These are phyloP conservation scores for Riparia riparia DNA, from an alignment of 2,113 vertebrate species.

Conservation along the genomic window DNA sequence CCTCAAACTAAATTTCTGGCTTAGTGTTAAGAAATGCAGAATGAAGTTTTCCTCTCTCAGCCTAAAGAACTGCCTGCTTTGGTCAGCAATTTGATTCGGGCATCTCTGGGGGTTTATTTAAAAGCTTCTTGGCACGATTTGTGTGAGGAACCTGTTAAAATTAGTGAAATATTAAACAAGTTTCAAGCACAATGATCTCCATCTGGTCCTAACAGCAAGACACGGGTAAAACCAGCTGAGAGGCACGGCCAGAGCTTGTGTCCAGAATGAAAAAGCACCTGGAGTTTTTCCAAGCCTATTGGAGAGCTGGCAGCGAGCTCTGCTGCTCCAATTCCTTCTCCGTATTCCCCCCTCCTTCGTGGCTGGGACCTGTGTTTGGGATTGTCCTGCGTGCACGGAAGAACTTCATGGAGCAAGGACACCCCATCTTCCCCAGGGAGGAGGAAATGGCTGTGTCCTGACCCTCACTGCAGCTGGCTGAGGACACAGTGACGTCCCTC, in stretches of 20 bases:
- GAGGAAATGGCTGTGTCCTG: rapidly evolving
- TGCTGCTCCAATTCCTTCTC: neutral
- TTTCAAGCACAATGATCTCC: neutral
- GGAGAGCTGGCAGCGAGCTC: neutral
- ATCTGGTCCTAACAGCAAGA: neutral
- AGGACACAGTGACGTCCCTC: neutral
- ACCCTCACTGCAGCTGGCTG: rapidly evolving
- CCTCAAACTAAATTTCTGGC: neutral
- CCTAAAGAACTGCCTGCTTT: neutral
- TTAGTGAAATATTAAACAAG: neutral
- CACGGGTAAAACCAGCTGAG: neutral
- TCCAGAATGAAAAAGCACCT: neutral
- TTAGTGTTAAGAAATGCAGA: neutral
- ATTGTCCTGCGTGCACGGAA: neutral
- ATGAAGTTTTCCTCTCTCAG: neutral
- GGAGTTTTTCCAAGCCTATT: neutral
- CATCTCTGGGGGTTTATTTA: neutral
- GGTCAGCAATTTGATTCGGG: neutral
- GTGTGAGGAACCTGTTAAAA: neutral
- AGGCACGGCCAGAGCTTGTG: neutral
- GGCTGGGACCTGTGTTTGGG: neutral
- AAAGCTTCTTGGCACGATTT: neutral
- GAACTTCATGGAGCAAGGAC: neutral
- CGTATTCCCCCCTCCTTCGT: neutral
- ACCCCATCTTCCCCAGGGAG: neutral